Base-by-base conservation (phyloP, 2,888 invertebrate genomes). In the Nomada ruficornis region DNA sequence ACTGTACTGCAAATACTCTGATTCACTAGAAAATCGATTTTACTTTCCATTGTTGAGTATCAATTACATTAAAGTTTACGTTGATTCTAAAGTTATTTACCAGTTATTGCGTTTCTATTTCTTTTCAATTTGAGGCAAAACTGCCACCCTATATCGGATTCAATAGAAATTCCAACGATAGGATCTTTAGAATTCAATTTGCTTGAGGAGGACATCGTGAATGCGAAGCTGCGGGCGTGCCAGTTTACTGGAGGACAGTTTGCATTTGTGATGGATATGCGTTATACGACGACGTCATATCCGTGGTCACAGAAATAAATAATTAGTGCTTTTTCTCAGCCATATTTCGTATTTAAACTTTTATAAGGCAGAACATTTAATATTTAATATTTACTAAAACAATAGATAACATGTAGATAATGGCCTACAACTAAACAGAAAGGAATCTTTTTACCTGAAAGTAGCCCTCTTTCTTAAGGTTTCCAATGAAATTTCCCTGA, bases 101-200 rank as follows among this genome's bases (percentile, higher is more conserved):
- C 36, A 36, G 36, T 36, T 36, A 36, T 36, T 36, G 9, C 36
- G 36, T 36, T 20, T 15, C 26, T 3, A 11, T 10, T 36, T 47
- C 29, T 54, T 3, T 36, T 23, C 54, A 44, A 76, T 62, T 42
- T 50, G 15, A 2, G 11, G 15, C 29, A 47, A 36, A 26, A 62
- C n/a, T n/a, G 13, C 10, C 10, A 0, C 10, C 7, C 54, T 23
- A 68, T 47, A 7, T 42, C 11, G 7, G 4, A 5, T 13, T 18
- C 26, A 9, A 11, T 36, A 10, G 3, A 44, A 44, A 67, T 9
- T 55, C 11, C 29, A 68, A 36, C 55, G 50, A 55, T 79, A 79
- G 77, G 63, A 77, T 63, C 63, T 77, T 77, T 52, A 57, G 57
- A 77, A 69, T 79, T 69, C 68, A 77, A 77, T 79, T 69, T 69